Evolutionary conservation across 1,140 invertebrate genomes (phyloP), one percentile per base, ranked within the genome.

Genomic region (Latrodectus geometricus): DNA sequence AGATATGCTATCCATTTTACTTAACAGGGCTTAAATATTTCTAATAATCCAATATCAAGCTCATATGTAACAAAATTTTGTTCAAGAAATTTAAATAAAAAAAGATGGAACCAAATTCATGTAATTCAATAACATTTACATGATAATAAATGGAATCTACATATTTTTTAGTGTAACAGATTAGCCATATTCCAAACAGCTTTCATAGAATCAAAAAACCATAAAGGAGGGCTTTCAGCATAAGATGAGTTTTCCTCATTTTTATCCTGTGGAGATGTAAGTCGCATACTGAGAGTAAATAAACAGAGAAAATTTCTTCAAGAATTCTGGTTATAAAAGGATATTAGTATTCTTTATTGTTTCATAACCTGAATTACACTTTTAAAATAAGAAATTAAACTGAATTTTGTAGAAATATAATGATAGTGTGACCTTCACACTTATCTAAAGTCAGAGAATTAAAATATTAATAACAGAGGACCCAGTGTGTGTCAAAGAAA

Each of bases 171-270:
- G 77, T 87, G 78, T 14, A 87, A 70, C n/a, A 82, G 65, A 69
- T 87, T 81, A n/a, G 79, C 86, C 23, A 87, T 70, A 66, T 87
- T 87, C 86, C 86, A 87, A 23, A 87, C 78, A 72, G 86, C 86
- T 82, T 72, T 87, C 66, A 87, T 61, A 9, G 86, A 87, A 76
- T 82, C 78, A 75, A 87, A 49, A 66, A 79, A 74, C 61, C 65
- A 76, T 23, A 87, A 61, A 70, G 69, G 23, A 61, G 50, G 54
- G 48, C 72, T 75, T 74, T 87, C 54, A 56, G 48, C 50, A 74
- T 20, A 17, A 81, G 78, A 50, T 54, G 69, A 35, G 52, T 50
- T n/a, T 80, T 75, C 69, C 61, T 80, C 70, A 74, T 14, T 68
- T 68, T 79, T 78, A 68, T 87, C 68, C 11, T 14, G 54, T 14